Base-by-base conservation (phyloP, 2,888 invertebrate species). In the Chloroclystis v-ata region DNA sequence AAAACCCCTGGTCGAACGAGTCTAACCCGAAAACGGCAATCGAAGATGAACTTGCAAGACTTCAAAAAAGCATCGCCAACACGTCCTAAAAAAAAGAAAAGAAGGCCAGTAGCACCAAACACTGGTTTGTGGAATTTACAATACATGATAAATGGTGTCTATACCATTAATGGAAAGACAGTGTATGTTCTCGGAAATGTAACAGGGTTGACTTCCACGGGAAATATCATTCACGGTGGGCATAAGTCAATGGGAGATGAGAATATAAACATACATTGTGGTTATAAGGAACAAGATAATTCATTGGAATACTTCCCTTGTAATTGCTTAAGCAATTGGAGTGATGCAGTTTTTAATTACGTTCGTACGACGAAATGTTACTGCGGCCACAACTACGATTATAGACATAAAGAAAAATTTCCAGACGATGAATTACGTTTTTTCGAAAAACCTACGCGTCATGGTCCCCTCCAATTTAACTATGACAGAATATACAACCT, bases 161-260 rank as follows among this genome's bases (percentile, higher is more conserved):
- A 37, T 54, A 59, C 58, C 14, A 47, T 82, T 42, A 59, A 65
- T 6, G 78, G 76, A 9, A 81, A 70, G 53, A 60, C 68, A 1
- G 68, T 69, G 12, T 85, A 57, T 53, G 54, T 79, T 35, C 61
- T 85, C 30, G 80, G 73, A 2, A 75, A 48, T 47, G 72, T 86
- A 12, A 55, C 64, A 24, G 61, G 75, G 44, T 54, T 79, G 39
- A 80, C 82, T 0, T 50, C 80, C 7, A 37, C 54, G 6, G 85
- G 83, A 26, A 72, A 79, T 0, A 57, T 82, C n/a, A 79, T 86
- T 52, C 79, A 86, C 49, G 84, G 86, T 9, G 86, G 86, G 1
- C 67, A 70, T 53, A 57, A 51, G 20, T 49, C 42, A n/a, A 37
- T 72, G 11, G 45, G 56, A 1, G 76, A 75, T 5, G 61, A 65